Evolutionary conservation across 2,797 vertebrate species (phyloP), one percentile per base, ranked within the genome.

Genomic region (Benthosema pterotum): DNA sequence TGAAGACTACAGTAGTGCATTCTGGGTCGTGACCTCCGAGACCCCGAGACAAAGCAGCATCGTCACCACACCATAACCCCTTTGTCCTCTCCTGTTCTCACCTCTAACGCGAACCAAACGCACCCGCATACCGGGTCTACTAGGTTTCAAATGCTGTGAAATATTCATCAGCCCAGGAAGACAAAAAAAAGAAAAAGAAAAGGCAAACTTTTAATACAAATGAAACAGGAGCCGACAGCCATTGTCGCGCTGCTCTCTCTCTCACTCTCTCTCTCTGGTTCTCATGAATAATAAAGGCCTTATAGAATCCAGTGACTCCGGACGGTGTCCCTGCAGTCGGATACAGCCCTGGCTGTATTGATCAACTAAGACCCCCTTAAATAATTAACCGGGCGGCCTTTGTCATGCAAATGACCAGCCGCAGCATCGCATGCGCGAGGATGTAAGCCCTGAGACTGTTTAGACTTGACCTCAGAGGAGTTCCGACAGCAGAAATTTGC

Each of bases 371-470:
- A 75, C 64, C 54, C 54, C 72, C 77, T 81, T 94, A 89, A 94
- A 94, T 94, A 91, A 93, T 93, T 93, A 87, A 93, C 78, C 46
- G 13, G 71, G n/a, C n/a, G 22, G 88, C 79, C 88, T 92, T 92
- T 93, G 89, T 92, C 89, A 91, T 92, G 91, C 87, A 91, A 91
- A 94, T 92, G 75, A 90, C 81, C 53, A 79, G 71, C 71, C 75
- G 15, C 69, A 80, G 76, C 60, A 64, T 56, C 4, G 67, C 60
- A 60, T 68, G 71, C 61, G 60, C 17, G 52, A 5, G 43, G 11
- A 17, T 18, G 51, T 78, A 5, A 13, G 51, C 28, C 16, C 70
- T n/a, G n/a, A n/a, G 65, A 19, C 18, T 52, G 42, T 32, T 15
- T 50, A n/a, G 16, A 3, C 17, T 11, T 49, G 46, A 11, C 9